Evolutionary conservation across 2,888 invertebrate genomes (phyloP), one percentile per base, ranked within the genome.

Genomic region (Tenthredo mesomela): DNA sequence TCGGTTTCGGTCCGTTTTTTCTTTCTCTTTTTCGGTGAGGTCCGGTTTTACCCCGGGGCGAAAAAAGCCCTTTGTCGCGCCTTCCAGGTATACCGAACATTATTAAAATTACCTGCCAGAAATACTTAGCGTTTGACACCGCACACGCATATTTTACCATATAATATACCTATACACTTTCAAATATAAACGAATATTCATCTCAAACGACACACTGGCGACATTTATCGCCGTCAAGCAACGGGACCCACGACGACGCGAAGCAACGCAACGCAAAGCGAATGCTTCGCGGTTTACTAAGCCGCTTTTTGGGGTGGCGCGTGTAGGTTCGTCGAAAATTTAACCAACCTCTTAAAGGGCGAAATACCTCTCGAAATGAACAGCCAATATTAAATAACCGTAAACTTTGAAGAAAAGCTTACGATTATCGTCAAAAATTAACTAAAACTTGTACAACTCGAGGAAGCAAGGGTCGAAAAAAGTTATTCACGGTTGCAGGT

Each of bases 331-430:
- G 3, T 25, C 25, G 25, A 61, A 61, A 61, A 61, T 61, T 61
- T 12, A 61, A 25, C 25, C 10, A 61, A 5, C 9, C 25, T 25
- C 25, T 54, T 54, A 54, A 54, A 54, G 25, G 25, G 21, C 61
- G 61, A 61, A 61, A 10, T n/a, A 61, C 61, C 25, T 61, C 25
- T 25, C 25, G 25, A 12, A 61, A 61, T 10, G 21, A 87, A 86
- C 88, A 87, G 87, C 87, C 90, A 88, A 90, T 91, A 90, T 90
- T 89, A 88, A 90, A 91, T 89, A 91, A 90, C 90, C 89, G 89
- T 37, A 71, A 61, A 10, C 12, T 61, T 21, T 12, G 21, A 7
- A 54, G 54, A 2, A 54, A 54, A n/a, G 54, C 61, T 61, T 2
- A 3, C 25, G 61, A 61, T 61, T 61, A 25, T 29, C 61, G 25